phyloP scores from a whole-genome alignment of 2,797 vertebrate genomes.

The Danio albolineatus region DNA sequence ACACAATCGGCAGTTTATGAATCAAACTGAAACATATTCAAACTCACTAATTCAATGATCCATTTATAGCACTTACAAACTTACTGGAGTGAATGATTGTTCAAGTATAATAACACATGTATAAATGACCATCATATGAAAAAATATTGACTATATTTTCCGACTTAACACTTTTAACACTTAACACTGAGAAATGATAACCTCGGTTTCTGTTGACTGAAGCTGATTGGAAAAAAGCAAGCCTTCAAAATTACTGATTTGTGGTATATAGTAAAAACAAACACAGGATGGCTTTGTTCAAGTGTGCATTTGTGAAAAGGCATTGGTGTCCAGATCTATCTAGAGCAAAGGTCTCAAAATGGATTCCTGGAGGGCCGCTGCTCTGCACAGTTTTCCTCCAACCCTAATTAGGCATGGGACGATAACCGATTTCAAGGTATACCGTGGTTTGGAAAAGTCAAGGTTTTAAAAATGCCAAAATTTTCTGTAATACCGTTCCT shows the following conservation, averaged over 20 bases:
- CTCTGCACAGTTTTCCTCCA: too few relatives aligned
- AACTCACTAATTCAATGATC: background rate
- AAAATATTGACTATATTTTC: background rate
- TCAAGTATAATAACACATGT: background rate
- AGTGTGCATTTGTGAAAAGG: too few relatives aligned
- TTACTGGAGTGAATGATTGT: constrained; percentile 15
- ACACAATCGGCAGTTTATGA: background rate
- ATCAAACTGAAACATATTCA: background rate
- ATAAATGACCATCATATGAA: background rate
- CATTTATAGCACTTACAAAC: background rate
- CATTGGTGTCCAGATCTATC: too few relatives aligned
- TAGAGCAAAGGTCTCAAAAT: too few relatives aligned
- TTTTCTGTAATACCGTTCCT: too few relatives aligned
- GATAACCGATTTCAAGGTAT: too few relatives aligned
- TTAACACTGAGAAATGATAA: background rate
- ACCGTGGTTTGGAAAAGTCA: too few relatives aligned
- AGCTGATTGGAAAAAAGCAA: background rate
- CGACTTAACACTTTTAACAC: background rate
- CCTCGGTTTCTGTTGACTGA: background rate
- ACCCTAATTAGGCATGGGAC: too few relatives aligned
- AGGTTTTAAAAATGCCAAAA: too few relatives aligned
- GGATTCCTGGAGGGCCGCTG: too few relatives aligned
- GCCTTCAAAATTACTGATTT: background rate
- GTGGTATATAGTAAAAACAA: too few relatives aligned
- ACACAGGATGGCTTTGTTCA: too few relatives aligned